Evolutionary conservation across 2,797 vertebrate species (phyloP).

Genomic region (Gambelia wislizenii): DNA sequence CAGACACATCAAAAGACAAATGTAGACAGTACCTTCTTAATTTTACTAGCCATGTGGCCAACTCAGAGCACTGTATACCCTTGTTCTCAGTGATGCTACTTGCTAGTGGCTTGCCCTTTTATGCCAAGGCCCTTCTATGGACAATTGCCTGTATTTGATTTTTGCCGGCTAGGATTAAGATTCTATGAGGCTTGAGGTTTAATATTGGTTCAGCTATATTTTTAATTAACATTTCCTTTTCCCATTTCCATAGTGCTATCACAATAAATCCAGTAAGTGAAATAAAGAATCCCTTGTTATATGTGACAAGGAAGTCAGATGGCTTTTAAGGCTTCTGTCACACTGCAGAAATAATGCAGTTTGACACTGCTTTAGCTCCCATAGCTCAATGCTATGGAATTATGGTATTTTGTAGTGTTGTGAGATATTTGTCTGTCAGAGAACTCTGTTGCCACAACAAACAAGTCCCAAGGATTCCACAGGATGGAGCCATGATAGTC

Average conservation of each 20-base stretch:
- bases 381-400: too few species aligned
- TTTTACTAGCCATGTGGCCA: neutral
- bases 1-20: neutral
- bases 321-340: too few species aligned
- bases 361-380: too few species aligned
- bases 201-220: neutral
- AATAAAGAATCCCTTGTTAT: neutral
- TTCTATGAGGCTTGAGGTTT: neutral
- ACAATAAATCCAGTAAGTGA: conserved; percentile 4
- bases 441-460: too few species aligned
- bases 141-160: neutral
- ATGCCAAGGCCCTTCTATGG: neutral
- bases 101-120: neutral
- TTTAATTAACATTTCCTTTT: neutral
- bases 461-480: too few species aligned
- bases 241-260: neutral
- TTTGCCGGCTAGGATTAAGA: neutral
- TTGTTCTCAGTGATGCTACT: neutral
- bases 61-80: neutral
- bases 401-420: too few species aligned
- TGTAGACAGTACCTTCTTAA: neutral
- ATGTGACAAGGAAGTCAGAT: neutral
- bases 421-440: too few species aligned
- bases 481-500: too few species aligned
- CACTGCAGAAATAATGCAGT: too few species aligned